A percentile compares a stretch with the other conserved stretches of the same genome.
Evolutionary conservation across 1,140 invertebrate genomes (phyloP).

Genomic region (Phthorimaea operculella): DNA sequence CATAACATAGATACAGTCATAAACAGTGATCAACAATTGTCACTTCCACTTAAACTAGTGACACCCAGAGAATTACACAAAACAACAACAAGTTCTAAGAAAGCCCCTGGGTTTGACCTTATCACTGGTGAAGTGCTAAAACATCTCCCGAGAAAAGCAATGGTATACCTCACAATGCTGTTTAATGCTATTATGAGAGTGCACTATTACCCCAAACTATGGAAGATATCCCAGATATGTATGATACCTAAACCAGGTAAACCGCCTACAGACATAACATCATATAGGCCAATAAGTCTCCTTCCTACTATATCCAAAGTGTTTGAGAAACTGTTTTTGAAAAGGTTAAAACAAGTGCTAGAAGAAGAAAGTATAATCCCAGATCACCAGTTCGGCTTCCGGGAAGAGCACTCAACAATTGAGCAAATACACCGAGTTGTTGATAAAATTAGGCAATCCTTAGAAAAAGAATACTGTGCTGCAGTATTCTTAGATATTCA

Average conservation of each 20-base stretch:
- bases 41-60: slow-evolving; percentile 3
- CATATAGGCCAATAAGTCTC: not conserved
- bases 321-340: slow-evolving; percentile 5
- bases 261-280: slow-evolving; percentile 19
- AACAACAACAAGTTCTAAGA: slow-evolving; percentile 13
- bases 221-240: slow-evolving; percentile 13
- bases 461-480: slow-evolving; percentile 26
- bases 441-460: slow-evolving; percentile 13
- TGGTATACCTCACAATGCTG: slow-evolving; percentile 10
- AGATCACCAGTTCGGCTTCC: too few relatives aligned
- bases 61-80: not conserved
- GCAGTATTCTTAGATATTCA: slow-evolving; percentile 22
- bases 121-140: slow-evolving; percentile 25
- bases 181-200: slow-evolving; percentile 15
- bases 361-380: too few relatives aligned
- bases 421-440: slow-evolving; percentile 24
- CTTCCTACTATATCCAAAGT: slow-evolving; percentile 15
- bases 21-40: slow-evolving; percentile 9
- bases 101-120: slow-evolving; percentile 28
- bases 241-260: slow-evolving; percentile 20
- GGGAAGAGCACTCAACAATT: slow-evolving; percentile 21
- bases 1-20: not conserved
- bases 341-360: too few relatives aligned
- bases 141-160: slow-evolving; percentile 23
- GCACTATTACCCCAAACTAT: slow-evolving; percentile 9